Conservation (phyloP, 1,140 invertebrate species). For the Panagrolaimus sp. region DNA sequence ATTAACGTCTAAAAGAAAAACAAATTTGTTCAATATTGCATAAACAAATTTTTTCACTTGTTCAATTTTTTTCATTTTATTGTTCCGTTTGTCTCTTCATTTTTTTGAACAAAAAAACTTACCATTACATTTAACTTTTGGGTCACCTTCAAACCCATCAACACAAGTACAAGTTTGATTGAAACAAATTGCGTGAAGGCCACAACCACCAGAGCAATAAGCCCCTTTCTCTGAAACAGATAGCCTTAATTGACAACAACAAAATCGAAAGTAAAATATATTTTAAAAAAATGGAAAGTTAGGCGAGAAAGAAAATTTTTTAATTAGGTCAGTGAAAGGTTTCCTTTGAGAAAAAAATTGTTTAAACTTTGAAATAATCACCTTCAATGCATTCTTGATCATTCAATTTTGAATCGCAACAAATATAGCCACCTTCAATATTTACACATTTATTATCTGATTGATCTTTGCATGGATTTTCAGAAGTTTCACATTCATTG, state of each 20-base stretch:
- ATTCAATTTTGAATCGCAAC: slow-evolving; percentile 34
- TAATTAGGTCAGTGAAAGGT: background rate
- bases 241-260: no score
- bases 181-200: slow-evolving; percentile 38
- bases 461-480: slow-evolving; percentile 31
- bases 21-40: background rate
- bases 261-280: no score
- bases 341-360: background rate
- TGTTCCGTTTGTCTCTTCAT: no score
- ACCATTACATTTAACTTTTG: slow-evolving; percentile 35
- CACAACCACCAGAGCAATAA: slow-evolving; percentile 48
- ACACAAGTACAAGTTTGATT: slow-evolving; percentile 44
- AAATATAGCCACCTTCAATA: slow-evolving; percentile 48
- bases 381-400: slow-evolving; percentile 38
- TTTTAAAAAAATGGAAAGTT: background rate
- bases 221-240: slow-evolving; percentile 41
- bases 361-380: slow-evolving; percentile 10
- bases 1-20: slow-evolving; percentile 39
- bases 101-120: slow-evolving; percentile 15
- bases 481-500: slow-evolving; percentile 42
- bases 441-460: slow-evolving; percentile 37
- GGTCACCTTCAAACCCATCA: slow-evolving; percentile 41
- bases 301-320: background rate
- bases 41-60: no score
- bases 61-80: no score